These are phyloP conservation scores for Gorsachius goisagi DNA, from an alignment of 2,113 vertebrate species.

Conservation along the genomic window DNA sequence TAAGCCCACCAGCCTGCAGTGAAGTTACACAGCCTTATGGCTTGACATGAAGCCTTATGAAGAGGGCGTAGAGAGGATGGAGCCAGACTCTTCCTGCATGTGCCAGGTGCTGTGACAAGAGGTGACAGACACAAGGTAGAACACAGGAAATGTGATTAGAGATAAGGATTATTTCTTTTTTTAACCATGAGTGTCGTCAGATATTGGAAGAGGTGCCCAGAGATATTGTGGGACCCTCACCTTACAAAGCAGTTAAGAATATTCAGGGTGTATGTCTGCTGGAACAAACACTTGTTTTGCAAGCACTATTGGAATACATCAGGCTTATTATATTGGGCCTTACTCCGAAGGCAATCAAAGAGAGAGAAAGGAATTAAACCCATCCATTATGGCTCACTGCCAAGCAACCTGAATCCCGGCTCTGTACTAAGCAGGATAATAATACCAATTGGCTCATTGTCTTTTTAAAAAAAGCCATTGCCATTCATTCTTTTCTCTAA, in stretches of 20 bases:
- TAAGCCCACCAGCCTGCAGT: neutral
- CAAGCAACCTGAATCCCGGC: neutral
- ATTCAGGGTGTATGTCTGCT: neutral
- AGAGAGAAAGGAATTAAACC: neutral
- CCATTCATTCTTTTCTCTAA: neutral
- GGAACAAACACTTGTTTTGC: neutral
- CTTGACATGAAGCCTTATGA: neutral
- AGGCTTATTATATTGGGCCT: neutral
- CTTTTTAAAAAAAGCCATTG: neutral
- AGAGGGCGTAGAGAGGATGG: neutral
- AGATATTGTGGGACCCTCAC: neutral
- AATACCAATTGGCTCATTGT: conserved; percentile 8
- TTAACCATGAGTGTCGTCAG: rapidly evolving
- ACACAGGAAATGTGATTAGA: neutral
- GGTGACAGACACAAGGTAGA: neutral
- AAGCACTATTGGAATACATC: neutral
- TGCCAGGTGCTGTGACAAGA: neutral
- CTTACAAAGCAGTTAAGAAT: rapidly evolving
- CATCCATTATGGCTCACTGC: neutral
- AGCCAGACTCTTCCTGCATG: neutral
- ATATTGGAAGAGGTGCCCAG: neutral
- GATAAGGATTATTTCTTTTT: neutral
- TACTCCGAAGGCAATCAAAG: neutral
- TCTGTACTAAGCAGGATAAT: neutral
- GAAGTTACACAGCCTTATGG: too few relatives aligned